Evolutionary conservation across 1,140 invertebrate genomes (phyloP).

Genomic region (Asbolus verrucosus): DNA sequence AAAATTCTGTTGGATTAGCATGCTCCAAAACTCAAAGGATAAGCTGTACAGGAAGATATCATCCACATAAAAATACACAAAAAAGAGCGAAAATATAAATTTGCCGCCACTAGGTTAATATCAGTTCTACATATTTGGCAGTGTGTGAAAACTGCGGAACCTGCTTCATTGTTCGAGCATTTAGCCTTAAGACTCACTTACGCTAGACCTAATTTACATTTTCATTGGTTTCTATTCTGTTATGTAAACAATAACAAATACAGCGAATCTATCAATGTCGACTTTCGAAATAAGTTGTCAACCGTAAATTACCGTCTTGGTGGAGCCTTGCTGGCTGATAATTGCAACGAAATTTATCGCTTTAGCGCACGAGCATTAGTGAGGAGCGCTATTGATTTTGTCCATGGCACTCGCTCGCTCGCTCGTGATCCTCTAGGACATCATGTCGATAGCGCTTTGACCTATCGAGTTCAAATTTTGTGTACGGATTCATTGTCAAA

Average conservation of each 20-base stretch:
- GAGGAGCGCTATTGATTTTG: no score
- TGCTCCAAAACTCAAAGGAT: constrained; percentile 4
- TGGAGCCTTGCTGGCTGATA: background rate
- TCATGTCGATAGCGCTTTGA: no score
- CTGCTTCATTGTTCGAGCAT: constrained; percentile 27
- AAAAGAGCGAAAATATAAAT: constrained; percentile 15
- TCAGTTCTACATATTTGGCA: constrained; percentile 17
- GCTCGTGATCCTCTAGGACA: no score
- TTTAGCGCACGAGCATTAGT: no score
- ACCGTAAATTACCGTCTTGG: constrained; percentile 4
- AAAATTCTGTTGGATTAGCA: constrained; percentile 27
- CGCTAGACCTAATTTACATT: constrained; percentile 38
- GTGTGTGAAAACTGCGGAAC: constrained; percentile 40
- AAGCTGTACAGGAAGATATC: background rate
- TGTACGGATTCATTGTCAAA: no score
- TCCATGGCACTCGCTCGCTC: no score
- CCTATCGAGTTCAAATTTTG: no score
- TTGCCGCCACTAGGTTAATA: constrained; percentile 23
- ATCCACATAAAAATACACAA: background rate
- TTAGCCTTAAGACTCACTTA: constrained; percentile 26
- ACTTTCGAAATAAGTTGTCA: constrained; percentile 35
- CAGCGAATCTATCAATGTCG: constrained; percentile 31
- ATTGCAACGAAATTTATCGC: constrained; percentile 5
- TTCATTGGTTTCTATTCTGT: constrained; percentile 22
- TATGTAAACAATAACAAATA: constrained; percentile 32